Evolutionary conservation across 2,797 vertebrate genomes (phyloP).

Genomic region (Benthosema pterotum): DNA sequence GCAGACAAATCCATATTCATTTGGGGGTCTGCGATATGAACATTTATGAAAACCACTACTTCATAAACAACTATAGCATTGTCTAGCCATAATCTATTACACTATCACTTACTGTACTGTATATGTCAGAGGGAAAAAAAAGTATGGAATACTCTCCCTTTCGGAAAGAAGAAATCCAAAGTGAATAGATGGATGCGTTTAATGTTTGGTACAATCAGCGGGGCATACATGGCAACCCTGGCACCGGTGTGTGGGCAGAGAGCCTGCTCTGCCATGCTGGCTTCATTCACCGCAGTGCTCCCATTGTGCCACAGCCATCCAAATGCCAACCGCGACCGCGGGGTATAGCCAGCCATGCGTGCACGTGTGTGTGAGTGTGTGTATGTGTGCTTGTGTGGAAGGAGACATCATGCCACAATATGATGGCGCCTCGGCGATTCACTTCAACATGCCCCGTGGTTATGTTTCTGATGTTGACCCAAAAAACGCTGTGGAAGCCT

Average conservation of each 20-base stretch:
- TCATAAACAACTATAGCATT: no score
- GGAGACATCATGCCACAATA: slow-evolving; percentile 44
- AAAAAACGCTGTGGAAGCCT: slow-evolving; percentile 9
- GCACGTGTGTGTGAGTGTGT: neutral
- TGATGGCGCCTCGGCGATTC: slow-evolving; percentile 51
- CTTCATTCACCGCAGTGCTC: slow-evolving; percentile 53
- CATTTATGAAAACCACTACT: no score
- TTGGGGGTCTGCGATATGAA: no score
- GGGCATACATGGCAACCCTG: no score
- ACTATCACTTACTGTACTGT: no score
- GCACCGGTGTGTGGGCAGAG: slow-evolving; percentile 20
- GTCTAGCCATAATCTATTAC: no score
- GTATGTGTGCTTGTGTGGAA: neutral
- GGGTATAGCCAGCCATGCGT: slow-evolving; percentile 36
- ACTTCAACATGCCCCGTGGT: slow-evolving; percentile 26
- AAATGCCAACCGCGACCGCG: slow-evolving; percentile 64
- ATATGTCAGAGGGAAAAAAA: no score
- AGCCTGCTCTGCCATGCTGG: slow-evolving; percentile 43
- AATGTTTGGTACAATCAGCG: no score
- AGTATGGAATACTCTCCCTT: no score
- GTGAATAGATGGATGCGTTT: no score
- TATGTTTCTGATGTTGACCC: slow-evolving; percentile 21
- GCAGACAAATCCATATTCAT: no score
- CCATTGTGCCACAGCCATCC: slow-evolving; percentile 65
- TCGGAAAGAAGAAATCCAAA: no score